These are phyloP conservation scores for Enteromius thamalakanensis DNA, from an alignment of 2,797 vertebrate genomes.

Conservation along the genomic window DNA sequence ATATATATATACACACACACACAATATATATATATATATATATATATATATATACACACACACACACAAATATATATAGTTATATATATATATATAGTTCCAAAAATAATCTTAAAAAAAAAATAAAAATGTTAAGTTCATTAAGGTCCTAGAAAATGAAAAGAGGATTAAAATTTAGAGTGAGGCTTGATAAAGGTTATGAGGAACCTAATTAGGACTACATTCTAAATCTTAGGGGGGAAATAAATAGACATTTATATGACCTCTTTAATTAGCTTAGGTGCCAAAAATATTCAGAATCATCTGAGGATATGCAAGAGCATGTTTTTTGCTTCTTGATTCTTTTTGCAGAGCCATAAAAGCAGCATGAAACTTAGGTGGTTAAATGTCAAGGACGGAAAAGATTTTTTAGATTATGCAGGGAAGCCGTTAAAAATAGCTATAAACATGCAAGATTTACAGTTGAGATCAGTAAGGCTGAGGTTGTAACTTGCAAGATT, in stretches of 20 bases:
- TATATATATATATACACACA: too few species aligned
- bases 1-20: too few species aligned
- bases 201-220: not conserved
- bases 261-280: not conserved
- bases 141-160: not conserved
- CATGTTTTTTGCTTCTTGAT: not conserved
- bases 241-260: not conserved
- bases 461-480: not conserved
- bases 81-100: too few species aligned
- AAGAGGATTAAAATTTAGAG: not conserved
- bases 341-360: not conserved
- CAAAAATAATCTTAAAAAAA: too few species aligned
- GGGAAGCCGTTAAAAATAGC: conserved; percentile 65
- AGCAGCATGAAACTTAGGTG: conserved; percentile 58
- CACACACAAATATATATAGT: too few species aligned
- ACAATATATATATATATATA: too few species aligned
- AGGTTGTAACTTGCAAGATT: conserved; percentile 3
- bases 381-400: conserved; percentile 69
- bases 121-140: too few species aligned
- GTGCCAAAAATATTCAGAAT: not conserved
- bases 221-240: not conserved
- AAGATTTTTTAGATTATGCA: conserved; percentile 69
- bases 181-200: not conserved
- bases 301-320: not conserved
- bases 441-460: conserved; percentile 33